phyloP scores from a whole-genome alignment of 2,113 vertebrate species.

The Gopherus evgoodei region DNA sequence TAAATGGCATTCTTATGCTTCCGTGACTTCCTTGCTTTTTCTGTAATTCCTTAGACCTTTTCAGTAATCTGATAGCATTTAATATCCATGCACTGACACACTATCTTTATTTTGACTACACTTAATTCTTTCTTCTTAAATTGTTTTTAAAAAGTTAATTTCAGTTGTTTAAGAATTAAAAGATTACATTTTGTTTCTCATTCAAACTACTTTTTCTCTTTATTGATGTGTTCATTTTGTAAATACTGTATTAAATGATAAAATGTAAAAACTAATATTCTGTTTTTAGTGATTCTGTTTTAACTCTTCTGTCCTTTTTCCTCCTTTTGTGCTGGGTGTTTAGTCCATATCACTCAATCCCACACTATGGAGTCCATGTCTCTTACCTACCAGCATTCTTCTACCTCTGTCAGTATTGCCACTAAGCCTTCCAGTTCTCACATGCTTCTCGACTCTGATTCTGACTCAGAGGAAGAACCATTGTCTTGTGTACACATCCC shows the following conservation, averaged over 20 bases:
- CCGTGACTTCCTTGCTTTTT: constrained; percentile 3
- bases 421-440: constrained; percentile 88
- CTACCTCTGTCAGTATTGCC: constrained; percentile 92
- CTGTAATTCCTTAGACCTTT: background rate
- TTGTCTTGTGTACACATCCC: constrained; percentile 82
- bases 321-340: constrained; percentile 66
- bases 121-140: background rate
- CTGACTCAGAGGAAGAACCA: constrained; percentile 85
- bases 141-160: background rate
- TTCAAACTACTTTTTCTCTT: background rate
- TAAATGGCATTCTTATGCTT: background rate
- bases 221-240: background rate
- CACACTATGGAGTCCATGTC: constrained; percentile 95
- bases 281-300: constrained; percentile 46
- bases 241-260: background rate
- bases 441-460: constrained; percentile 85
- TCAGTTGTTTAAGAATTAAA: background rate
- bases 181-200: background rate
- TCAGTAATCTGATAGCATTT: background rate
- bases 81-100: background rate
- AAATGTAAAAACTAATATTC: constrained; percentile 60
- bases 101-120: background rate
- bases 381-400: constrained; percentile 95
- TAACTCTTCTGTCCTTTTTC: constrained; percentile 72
- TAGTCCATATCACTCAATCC: constrained; percentile 95